Base-by-base conservation (phyloP, 1,140 invertebrate species). In the Ostrea edulis region DNA sequence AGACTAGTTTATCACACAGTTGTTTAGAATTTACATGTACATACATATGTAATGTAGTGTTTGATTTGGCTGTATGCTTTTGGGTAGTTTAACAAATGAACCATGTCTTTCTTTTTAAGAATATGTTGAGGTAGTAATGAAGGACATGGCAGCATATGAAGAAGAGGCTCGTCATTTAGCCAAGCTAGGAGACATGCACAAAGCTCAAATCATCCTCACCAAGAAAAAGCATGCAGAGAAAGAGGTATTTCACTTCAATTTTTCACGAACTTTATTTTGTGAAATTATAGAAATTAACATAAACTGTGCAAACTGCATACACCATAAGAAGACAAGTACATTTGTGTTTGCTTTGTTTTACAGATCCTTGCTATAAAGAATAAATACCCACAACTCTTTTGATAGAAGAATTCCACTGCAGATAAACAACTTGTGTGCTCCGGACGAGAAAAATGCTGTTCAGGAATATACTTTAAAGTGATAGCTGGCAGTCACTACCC, bases 171-270 rank as follows among this genome's bases (percentile, higher is more conserved):
- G 88, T 85, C 87, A 91, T 84, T 86, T 91, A 51, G 88, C 91
- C 0, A 91, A 90, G 81, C 54, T 91, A 68, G 92, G 93, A 87
- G 92, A 93, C 35, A 91, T 90, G 54, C 93, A 93, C 62, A 94
- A 94, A 90, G 92, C 93, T 44, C 91, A 93, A 82, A 85, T 92
- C 25, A 84, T 91, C 54, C 85, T 94, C 44, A 93, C 87, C 12
- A 94, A 94, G 88, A 93, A 92, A 81, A 94, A 92, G 88, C 86
- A 91, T 82, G 93, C 92, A 12, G 92, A 94, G 65, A 94, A 93
- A 90, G 94, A 94, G 92, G 93, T 93, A 89, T n/a, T n/a, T n/a
- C n/a, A 87, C 62, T 86, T 44, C 35, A 87, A 68, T 86, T 68
- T n/a, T 71, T n/a, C 35, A 71, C 35, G 55, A 44, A 44, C 1